Evolutionary conservation across 2,888 invertebrate species (phyloP), one percentile per base, ranked within the genome.

Genomic region (Danaus chrysippus): DNA sequence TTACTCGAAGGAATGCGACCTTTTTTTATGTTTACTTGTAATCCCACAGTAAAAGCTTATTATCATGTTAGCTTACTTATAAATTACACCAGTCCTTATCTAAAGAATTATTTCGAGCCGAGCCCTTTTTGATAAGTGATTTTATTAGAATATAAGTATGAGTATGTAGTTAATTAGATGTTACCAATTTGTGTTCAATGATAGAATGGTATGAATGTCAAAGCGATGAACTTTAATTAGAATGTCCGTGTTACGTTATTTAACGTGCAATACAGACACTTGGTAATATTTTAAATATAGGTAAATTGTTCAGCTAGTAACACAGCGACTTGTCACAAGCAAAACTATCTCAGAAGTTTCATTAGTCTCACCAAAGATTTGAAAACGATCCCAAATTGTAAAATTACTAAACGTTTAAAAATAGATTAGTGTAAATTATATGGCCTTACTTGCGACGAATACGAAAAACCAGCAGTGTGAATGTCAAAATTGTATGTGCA

Each of bases 401-500:
- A 79, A 89, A 90, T 91, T 91, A 91, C 91, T 88, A 84, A 90
- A 89, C 81, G 90, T 90, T 91, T 91, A 91, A 83, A 91, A 91
- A 91, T 91, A 91, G 91, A 90, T 89, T 89, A 89, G 88, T 90
- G 90, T 91, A 90, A 89, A 90, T 87, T 89, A 87, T 83, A 89
- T 88, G 90, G 90, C 91, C 91, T 91, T 91, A 91, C 91, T 90
- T 91, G 91, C 84, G 85, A 90, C 88, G 89, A 86, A 90, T 87
- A 89, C 87, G 87, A 90, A 89, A 88, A 88, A 89, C 81, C 91
- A 84, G 91, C 87, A 85, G 90, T 86, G 79, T 88, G 87, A 90
- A 91, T 89, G 91, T 91, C 91, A 91, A 90, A 90, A 89, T 87
- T 88, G 87, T 89, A 84, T 88, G 83, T 89, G 86, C 87, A 87